A percentile compares a stretch with the other conserved stretches of the same genome.
phyloP scores from a whole-genome alignment of 2,888 invertebrate genomes.

The Notocelia uddmanniana region DNA sequence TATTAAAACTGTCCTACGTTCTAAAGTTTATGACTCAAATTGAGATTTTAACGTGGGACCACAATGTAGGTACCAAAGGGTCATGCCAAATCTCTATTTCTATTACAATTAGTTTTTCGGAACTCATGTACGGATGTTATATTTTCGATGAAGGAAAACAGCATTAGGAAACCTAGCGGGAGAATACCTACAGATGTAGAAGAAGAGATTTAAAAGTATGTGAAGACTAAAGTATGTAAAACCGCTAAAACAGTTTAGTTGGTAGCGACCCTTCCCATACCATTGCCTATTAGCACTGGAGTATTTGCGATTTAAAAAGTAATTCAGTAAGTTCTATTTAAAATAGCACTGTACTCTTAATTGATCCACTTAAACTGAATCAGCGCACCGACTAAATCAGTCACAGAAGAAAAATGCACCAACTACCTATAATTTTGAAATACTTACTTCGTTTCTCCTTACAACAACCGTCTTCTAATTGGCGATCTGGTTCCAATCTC shows the following conservation, averaged over 20 bases:
- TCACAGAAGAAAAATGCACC: neutral
- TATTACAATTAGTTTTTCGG: no score
- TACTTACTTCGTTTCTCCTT: constrained; percentile 2
- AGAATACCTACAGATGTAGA: no score
- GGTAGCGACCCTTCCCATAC: neutral
- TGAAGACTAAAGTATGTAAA: no score
- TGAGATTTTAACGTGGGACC: no score
- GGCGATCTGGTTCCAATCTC: constrained; percentile 68
- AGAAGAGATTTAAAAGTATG: no score
- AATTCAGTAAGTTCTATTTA: neutral
- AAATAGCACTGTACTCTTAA: constrained; percentile 1
- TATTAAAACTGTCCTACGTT: no score
- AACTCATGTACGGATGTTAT: no score
- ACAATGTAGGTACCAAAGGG: no score
- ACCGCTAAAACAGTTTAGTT: neutral
- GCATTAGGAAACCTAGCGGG: no score
- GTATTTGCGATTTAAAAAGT: neutral
- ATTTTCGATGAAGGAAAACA: no score
- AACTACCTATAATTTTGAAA: neutral
- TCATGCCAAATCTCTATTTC: no score
- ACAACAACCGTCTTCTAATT: constrained; percentile 35
- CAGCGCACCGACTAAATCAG: neutral
- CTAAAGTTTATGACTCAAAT: no score
- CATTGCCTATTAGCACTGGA: neutral
- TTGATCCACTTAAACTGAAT: constrained; percentile 16